phyloP scores from a whole-genome alignment of 2,888 invertebrate genomes.

The Tenthredo distinguenda region DNA sequence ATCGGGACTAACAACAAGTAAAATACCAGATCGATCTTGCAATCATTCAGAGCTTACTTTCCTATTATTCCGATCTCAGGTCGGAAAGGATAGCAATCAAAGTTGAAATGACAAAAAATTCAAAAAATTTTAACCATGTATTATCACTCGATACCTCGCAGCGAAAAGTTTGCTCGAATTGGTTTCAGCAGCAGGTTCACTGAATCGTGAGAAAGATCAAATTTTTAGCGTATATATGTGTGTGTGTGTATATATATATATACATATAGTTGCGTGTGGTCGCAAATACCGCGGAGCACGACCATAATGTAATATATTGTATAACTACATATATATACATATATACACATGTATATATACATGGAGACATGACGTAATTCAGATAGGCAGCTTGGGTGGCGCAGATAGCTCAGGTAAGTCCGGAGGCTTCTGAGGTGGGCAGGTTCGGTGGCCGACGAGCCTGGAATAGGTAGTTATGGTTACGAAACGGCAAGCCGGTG shows the following conservation, averaged over 20 bases:
- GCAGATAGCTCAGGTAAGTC: conserved; percentile 12
- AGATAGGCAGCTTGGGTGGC: conserved; percentile 36
- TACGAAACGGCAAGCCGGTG: conserved; percentile 37
- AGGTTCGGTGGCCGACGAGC: conserved; percentile 21
- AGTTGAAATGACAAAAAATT: neutral
- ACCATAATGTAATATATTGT: conserved; percentile 5
- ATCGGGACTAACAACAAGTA: neutral
- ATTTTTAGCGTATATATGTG: neutral
- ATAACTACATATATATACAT: neutral
- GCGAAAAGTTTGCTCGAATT: neutral
- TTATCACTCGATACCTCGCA: neutral
- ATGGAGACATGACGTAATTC: conserved; percentile 9
- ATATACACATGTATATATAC: neutral
- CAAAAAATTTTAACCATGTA: neutral
- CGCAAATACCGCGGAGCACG: neutral
- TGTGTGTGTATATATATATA: no score
- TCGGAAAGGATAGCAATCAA: neutral
- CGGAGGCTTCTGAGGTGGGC: conserved; percentile 1
- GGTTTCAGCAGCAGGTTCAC: neutral
- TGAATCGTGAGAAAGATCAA: neutral
- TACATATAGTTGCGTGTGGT: neutral
- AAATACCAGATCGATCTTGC: conserved; percentile 10
- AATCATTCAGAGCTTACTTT: neutral
- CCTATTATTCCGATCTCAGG: neutral
- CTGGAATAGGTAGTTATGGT: conserved; percentile 14